Base-by-base conservation (phyloP, 2,797 vertebrate species). In the Cygnus olor region DNA sequence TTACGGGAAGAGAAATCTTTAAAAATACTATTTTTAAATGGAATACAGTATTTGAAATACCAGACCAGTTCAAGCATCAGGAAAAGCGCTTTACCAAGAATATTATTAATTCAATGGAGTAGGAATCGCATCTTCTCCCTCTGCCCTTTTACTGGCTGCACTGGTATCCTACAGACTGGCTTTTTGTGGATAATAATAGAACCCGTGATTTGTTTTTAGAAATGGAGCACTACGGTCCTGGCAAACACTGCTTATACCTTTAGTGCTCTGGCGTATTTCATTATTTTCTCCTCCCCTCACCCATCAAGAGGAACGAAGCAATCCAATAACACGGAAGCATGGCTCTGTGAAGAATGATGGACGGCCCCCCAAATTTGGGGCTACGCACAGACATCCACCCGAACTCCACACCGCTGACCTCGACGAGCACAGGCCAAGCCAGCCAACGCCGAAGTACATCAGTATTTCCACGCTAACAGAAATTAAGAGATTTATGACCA, bases 401-500 rank as follows among this genome's bases (percentile, higher is more conserved):
- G 45, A 61, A 80, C 69, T 87, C 58, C 0, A 0, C 5, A 56
- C 30, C 53, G 38, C 0, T 0, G 45, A 88, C 88, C 83, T 83
- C 54, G 3, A 69, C 0, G 0, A 79, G 56, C 71, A 13, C 20
- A 69, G 1, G 3, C 32, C 64, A 57, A 57, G 34, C 42, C 70
- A 71, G 42, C 70, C 42, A 88, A 76, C 1, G 6, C 32, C 65
- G 80, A 71, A 76, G 40, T 54, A 65, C 58, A 89, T 74, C 64
- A 3, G 66, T 72, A 54, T 51, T 86, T 91, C 54, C 68, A 71
- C 2, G 1, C 45, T 30, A 74, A 71, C 5, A 77, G 57, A 85
- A 93, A 90, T 40, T 34, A 88, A 86, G 73, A 86, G 88, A 94
- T 95, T 90, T 96, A 95, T 32, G 81, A 92, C 72, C 36, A 45